phyloP scores from a whole-genome alignment of 2,797 vertebrate genomes.

The Leucoraja ocellata region DNA sequence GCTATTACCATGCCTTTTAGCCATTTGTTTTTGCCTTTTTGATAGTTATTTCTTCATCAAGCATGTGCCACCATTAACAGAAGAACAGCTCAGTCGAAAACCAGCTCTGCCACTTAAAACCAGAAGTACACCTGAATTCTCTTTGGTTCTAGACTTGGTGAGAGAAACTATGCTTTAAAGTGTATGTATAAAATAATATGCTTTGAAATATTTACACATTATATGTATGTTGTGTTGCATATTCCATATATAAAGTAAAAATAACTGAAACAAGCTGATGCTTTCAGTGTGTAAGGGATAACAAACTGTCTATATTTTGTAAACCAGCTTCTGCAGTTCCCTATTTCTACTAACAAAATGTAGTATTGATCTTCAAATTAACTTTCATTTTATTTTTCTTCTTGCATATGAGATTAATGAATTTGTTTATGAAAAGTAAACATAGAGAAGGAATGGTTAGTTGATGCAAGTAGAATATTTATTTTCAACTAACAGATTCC shows the following conservation, averaged over 20 bases:
- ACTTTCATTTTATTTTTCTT: background rate
- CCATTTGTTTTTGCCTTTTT: conserved; percentile 43
- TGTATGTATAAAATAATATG: background rate
- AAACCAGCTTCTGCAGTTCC: too few relatives aligned
- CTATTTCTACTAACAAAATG: background rate
- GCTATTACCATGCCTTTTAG: background rate
- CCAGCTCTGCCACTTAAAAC: conserved; percentile 94
- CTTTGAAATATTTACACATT: background rate
- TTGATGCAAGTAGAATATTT: background rate
- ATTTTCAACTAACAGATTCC: background rate
- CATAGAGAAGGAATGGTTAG: background rate
- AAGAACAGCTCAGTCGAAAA: conserved; percentile 95
- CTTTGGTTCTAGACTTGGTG: conserved; percentile 92
- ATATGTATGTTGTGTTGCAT: background rate
- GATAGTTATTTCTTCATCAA: conserved; percentile 97
- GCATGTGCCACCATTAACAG: conserved; percentile 90
- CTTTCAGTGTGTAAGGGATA: background rate
- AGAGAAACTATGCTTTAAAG: conserved; percentile 44
- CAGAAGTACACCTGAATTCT: conserved; percentile 96
- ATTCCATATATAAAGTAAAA: background rate
- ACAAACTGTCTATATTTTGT: background rate
- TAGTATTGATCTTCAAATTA: background rate
- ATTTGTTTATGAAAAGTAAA: background rate
- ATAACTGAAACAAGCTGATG: background rate
- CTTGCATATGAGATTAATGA: background rate